Evolutionary conservation across 2,888 invertebrate species (phyloP).

Genomic region (Microctonus hyperodae): DNA sequence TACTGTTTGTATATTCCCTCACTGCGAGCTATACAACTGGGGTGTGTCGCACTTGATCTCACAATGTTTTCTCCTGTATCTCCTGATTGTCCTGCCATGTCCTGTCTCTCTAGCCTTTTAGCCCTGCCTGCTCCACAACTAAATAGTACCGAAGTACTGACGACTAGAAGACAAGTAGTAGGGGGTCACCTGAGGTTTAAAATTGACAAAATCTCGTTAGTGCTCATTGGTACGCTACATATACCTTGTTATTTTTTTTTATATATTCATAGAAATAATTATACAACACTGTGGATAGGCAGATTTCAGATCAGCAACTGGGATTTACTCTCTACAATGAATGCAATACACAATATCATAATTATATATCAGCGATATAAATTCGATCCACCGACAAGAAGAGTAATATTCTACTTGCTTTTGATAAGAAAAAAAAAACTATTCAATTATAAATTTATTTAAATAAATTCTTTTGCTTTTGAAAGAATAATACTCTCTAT

Average conservation of each 20-base stretch:
- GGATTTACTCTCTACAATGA: slow-evolving; percentile 8
- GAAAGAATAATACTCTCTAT: neutral
- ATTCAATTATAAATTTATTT: neutral
- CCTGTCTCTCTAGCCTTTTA: slow-evolving; percentile 59
- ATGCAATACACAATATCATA: slow-evolving; percentile 8
- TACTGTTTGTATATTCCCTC: slow-evolving; percentile 47
- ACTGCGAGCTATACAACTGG: slow-evolving; percentile 52
- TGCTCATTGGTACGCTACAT: slow-evolving; percentile 31
- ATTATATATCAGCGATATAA: neutral
- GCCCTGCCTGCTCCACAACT: slow-evolving; percentile 63
- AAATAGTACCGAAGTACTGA: slow-evolving; percentile 62
- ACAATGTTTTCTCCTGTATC: slow-evolving; percentile 42
- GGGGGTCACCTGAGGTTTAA: slow-evolving; percentile 62
- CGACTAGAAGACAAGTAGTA: slow-evolving; percentile 63
- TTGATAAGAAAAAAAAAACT: neutral
- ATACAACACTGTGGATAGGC: slow-evolving; percentile 2
- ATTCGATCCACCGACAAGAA: slow-evolving; percentile 5
- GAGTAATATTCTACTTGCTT: neutral
- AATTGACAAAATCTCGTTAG: slow-evolving; percentile 59
- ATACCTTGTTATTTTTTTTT: slow-evolving; percentile 8
- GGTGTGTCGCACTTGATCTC: slow-evolving; percentile 40
- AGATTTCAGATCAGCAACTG: neutral
- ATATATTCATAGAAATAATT: neutral
- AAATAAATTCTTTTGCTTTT: neutral
- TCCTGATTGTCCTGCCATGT: slow-evolving; percentile 46